Percentiles rank a stretch among this genome's conserved stretches.
phyloP scores from a whole-genome alignment of 53 echinoderm and acorn worm genomes.

The Echinarachnius parma region DNA sequence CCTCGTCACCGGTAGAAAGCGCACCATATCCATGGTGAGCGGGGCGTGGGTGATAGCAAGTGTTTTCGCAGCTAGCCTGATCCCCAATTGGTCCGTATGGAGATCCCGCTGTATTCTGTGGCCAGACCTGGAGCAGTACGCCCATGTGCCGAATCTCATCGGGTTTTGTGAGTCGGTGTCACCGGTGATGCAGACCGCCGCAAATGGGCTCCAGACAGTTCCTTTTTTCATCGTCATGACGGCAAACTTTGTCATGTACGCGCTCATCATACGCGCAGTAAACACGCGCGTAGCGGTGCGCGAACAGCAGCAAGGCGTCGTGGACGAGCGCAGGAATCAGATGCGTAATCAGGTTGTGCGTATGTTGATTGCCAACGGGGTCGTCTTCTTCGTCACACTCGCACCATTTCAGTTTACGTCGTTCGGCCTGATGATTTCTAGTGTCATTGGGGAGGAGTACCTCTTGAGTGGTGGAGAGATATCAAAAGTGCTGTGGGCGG shows the following conservation, averaged over 20 bases:
- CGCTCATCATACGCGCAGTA: constrained; percentile 50
- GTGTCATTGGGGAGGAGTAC: constrained; percentile 21
- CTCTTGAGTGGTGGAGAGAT: constrained; percentile 27
- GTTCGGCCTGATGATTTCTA: constrained; percentile 55
- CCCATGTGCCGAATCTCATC: constrained; percentile 40
- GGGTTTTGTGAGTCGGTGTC: constrained; percentile 35
- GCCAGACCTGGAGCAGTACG: constrained; percentile 57
- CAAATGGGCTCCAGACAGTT: constrained; percentile 60
- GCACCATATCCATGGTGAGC: constrained; percentile 42
- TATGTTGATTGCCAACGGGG: constrained; percentile 77
- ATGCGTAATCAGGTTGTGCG: constrained; percentile 77
- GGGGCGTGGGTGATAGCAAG: constrained; percentile 56
- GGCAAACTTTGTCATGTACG: constrained; percentile 59
- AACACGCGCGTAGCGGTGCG: constrained; percentile 47
- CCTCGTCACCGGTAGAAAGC: constrained; percentile 48
- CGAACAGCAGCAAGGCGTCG: constrained; percentile 13
- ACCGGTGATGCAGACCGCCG: constrained; percentile 8
- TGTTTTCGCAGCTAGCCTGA: constrained; percentile 45
- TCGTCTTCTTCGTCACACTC: constrained; percentile 74
- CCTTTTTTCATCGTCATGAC: constrained; percentile 74
- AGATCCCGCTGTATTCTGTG: constrained; percentile 46
- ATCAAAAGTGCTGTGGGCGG: constrained; percentile 31
- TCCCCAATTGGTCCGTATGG: constrained; percentile 58
- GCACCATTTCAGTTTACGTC: constrained; percentile 69
- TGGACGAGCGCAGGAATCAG: constrained; percentile 46